phyloP scores from a whole-genome alignment of 2,797 vertebrate genomes.

The Tapera naevia region DNA sequence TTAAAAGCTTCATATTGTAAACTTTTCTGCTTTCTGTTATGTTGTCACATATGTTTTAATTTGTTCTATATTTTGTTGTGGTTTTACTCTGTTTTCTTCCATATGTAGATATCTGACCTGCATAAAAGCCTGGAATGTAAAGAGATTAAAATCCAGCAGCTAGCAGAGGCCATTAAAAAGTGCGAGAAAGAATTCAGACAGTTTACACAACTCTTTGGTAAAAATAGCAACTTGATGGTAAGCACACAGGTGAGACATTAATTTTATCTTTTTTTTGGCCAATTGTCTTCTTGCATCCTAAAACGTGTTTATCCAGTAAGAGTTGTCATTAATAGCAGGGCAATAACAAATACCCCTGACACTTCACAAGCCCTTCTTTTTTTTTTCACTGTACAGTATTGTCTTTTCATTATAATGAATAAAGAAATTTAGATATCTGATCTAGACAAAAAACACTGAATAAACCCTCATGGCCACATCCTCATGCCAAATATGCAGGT shows the following conservation, averaged over 20 bases:
- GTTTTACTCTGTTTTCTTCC: not conserved
- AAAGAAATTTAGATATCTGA: not conserved
- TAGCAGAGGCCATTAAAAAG: slow-evolving; percentile 77
- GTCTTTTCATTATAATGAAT: not conserved
- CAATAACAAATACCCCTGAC: not conserved
- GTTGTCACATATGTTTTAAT: not conserved
- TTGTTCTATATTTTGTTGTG: not conserved
- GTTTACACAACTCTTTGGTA: slow-evolving; percentile 76
- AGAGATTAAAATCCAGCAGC: slow-evolving; percentile 83
- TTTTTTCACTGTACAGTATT: not conserved
- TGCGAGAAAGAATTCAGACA: slow-evolving; percentile 83
- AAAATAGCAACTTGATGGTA: slow-evolving; percentile 78
- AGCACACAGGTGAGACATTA: slow-evolving; percentile 80
- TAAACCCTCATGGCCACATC: not conserved
- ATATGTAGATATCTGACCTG: slow-evolving; percentile 83
- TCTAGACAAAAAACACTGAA: not conserved
- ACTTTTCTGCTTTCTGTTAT: not conserved
- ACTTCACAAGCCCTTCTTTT: not conserved
- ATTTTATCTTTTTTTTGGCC: not conserved
- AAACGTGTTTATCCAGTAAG: not conserved
- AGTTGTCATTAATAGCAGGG: not conserved
- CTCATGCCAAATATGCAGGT: not conserved
- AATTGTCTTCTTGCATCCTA: not conserved
- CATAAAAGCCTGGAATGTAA: slow-evolving; percentile 82
- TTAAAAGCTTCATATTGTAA: not conserved